Evolutionary conservation across 2,113 vertebrate genomes (phyloP).

Genomic region (Chelonoidis abingdonii): DNA sequence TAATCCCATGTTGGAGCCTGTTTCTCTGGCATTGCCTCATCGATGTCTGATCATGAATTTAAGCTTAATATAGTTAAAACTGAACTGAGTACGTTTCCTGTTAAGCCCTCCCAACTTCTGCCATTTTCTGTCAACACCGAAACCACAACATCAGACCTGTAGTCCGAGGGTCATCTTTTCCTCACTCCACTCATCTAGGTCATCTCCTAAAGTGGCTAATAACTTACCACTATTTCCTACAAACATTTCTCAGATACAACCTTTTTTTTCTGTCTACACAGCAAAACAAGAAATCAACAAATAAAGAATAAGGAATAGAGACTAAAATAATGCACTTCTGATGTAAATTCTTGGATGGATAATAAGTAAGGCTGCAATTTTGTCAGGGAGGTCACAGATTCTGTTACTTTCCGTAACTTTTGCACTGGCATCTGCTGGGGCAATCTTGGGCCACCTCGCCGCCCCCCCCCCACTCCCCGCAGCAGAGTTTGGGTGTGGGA

Average conservation of each 20-base stretch:
- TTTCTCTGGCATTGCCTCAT: not conserved
- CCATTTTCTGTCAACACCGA: not conserved
- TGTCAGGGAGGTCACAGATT: no score
- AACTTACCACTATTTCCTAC: not conserved
- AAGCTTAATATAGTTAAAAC: not conserved
- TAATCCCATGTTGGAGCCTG: constrained; percentile 11
- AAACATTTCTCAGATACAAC: not conserved
- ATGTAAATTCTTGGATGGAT: not conserved
- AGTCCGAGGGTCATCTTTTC: not conserved
- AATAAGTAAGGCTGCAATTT: not conserved
- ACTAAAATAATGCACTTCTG: not conserved
- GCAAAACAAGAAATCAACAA: not conserved
- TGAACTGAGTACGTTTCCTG: not conserved
- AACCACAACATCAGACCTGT: not conserved
- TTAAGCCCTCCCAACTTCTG: not conserved
- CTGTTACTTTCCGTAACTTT: no score
- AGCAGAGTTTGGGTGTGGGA: no score
- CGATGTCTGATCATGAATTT: not conserved
- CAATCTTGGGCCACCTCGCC: no score
- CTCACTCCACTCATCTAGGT: not conserved
- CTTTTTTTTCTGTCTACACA: not conserved
- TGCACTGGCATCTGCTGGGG: no score
- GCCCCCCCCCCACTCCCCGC: no score
- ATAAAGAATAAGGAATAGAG: not conserved
- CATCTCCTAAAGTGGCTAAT: not conserved